Percentiles rank a stretch among this genome's conserved stretches.
Evolutionary conservation across 2,888 invertebrate genomes (phyloP).

Genomic region (Colostygia pectinataria): DNA sequence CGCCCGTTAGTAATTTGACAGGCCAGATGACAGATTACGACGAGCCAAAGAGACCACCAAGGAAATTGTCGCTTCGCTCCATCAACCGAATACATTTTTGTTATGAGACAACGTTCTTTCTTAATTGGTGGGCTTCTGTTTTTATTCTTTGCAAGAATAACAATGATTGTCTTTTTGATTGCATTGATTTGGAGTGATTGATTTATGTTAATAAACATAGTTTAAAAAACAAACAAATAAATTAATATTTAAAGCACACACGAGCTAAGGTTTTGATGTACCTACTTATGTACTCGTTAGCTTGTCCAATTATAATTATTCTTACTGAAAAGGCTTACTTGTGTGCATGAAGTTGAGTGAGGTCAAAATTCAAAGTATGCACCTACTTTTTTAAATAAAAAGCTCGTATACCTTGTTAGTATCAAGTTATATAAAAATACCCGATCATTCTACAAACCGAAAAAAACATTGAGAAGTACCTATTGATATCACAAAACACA

Average conservation of each 20-base stretch:
- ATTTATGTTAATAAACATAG: constrained; percentile 1
- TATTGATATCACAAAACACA: constrained; percentile 21
- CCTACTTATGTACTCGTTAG: too few species aligned
- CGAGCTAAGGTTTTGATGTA: too few species aligned
- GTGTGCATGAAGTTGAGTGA: too few species aligned
- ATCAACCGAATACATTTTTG: constrained; percentile 65
- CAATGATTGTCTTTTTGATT: constrained; percentile 24
- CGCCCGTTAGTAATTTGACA: constrained; percentile 83
- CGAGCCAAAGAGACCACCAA: constrained; percentile 71
- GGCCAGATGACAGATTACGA: constrained; percentile 82
- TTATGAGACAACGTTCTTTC: constrained; percentile 62
- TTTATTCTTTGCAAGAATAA: constrained; percentile 27
- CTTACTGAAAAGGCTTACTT: too few species aligned
- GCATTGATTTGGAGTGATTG: constrained; percentile 19
- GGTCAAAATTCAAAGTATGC: too few species aligned
- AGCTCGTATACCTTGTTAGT: too few species aligned
- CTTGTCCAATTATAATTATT: too few species aligned
- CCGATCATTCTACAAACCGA: background rate
- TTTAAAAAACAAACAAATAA: too few species aligned
- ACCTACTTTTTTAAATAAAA: too few species aligned
- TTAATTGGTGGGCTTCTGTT: constrained; percentile 71
- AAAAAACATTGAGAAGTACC: background rate
- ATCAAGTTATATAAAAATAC: too few species aligned
- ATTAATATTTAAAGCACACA: background rate
- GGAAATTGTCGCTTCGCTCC: constrained; percentile 68